Conservation (phyloP, 2,888 invertebrate species). For the Sylvicola cinctus region DNA sequence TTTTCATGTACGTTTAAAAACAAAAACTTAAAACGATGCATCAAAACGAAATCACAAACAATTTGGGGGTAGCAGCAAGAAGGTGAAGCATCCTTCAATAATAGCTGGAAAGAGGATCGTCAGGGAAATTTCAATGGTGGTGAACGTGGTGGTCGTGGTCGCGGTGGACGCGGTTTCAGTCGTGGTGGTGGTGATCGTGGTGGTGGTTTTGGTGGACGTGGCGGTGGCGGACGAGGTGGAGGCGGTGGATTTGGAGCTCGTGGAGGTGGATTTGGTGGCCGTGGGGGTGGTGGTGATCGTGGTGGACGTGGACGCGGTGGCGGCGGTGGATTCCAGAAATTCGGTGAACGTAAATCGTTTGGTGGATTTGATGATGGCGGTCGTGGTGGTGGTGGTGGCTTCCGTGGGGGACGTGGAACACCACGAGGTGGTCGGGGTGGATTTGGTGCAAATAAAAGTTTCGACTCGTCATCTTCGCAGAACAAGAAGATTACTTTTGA, state of each 20-base stretch:
- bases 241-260: slow-evolving; percentile 14
- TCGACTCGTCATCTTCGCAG: slow-evolving; percentile 25
- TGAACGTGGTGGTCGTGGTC: slow-evolving; percentile 11
- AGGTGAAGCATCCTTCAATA: too few relatives aligned
- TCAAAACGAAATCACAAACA: too few relatives aligned
- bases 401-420: slow-evolving; percentile 14
- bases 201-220: background rate
- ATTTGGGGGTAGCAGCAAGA: too few relatives aligned
- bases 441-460: slow-evolving; percentile 1
- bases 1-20: too few relatives aligned
- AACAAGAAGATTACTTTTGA: slow-evolving; percentile 63
- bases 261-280: slow-evolving; percentile 13
- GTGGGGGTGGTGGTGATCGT: slow-evolving; percentile 14
- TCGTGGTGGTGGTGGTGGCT: slow-evolving; percentile 12
- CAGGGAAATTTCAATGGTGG: slow-evolving; percentile 9
- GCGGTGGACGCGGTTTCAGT: slow-evolving; percentile 18
- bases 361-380: slow-evolving; percentile 13
- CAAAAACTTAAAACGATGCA: too few relatives aligned
- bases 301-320: slow-evolving; percentile 13
- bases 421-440: slow-evolving; percentile 13
- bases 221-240: slow-evolving; percentile 20
- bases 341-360: slow-evolving; percentile 10
- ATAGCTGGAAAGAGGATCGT: too few relatives aligned
- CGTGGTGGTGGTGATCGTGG: slow-evolving; percentile 15
- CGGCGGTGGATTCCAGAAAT: slow-evolving; percentile 12